Conservation (phyloP, 2,797 vertebrate genomes). For the Chelon labrosus region DNA sequence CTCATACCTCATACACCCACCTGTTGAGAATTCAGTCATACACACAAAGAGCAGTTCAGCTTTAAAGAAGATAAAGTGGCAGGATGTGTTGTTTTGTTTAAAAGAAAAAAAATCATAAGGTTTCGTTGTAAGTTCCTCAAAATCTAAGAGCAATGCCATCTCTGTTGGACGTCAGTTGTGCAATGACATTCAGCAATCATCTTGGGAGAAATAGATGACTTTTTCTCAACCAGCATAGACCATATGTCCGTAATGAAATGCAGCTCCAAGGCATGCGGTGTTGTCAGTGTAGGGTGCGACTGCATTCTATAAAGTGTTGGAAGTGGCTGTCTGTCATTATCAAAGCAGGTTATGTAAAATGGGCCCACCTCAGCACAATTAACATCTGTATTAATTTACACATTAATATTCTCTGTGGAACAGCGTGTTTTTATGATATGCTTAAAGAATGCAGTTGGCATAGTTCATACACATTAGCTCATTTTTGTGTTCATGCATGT, state of each 20-base stretch:
- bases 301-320: constrained; percentile 19
- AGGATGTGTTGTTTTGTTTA: neutral
- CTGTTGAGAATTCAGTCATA: neutral
- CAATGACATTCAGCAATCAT: neutral
- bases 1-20: no score
- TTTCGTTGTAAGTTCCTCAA: neutral
- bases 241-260: constrained; percentile 15
- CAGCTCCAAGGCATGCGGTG: neutral
- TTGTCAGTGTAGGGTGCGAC: constrained; percentile 6
- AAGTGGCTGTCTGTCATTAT: neutral
- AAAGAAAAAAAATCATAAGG: no score
- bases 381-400: neutral
- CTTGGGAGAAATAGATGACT: constrained; percentile 1
- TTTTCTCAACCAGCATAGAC: neutral
- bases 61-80: neutral
- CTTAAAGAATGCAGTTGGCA: neutral
- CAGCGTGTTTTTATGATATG: neutral
- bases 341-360: neutral
- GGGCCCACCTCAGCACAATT: neutral
- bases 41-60: neutral
- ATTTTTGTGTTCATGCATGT: constrained; percentile 1
- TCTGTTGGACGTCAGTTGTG: neutral
- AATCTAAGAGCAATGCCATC: neutral
- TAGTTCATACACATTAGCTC: neutral
- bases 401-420: neutral